phyloP scores from a whole-genome alignment of 2,797 vertebrate species.

The Leptatherina wallacei region DNA sequence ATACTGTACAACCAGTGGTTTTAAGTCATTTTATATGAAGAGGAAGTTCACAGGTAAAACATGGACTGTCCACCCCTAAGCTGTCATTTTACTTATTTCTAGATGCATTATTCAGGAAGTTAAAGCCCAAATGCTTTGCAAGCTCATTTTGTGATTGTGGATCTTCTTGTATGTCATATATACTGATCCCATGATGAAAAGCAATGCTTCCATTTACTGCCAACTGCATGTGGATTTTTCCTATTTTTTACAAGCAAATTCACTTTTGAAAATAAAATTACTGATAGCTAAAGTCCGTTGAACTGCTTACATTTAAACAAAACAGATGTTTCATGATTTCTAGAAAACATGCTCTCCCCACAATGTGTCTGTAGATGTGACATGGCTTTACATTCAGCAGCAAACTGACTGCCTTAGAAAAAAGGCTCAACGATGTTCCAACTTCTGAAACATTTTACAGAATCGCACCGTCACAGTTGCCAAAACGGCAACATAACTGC shows the following conservation, averaged over 20 bases:
- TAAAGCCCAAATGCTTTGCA: conserved; percentile 17
- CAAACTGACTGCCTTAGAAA: neutral
- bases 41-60: neutral
- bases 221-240: neutral
- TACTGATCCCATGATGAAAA: neutral
- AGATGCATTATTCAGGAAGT: conserved; percentile 9
- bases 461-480: conserved; percentile 1
- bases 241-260: neutral
- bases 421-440: neutral
- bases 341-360: neutral
- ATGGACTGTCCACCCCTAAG: neutral
- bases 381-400: neutral
- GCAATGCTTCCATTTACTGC: neutral
- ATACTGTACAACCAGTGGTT: conserved; percentile 54
- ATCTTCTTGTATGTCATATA: neutral
- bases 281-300: neutral
- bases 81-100: neutral
- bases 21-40: conserved; percentile 10
- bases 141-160: neutral
- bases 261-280: neutral
- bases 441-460: conserved; percentile 12
- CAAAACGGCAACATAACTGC: neutral
- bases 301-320: neutral
- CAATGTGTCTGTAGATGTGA: neutral
- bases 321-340: neutral